A percentile compares a stretch with the other conserved stretches of the same genome.
Conservation (phyloP, 2,888 invertebrate species). For the Willowsia nigromaculata region DNA sequence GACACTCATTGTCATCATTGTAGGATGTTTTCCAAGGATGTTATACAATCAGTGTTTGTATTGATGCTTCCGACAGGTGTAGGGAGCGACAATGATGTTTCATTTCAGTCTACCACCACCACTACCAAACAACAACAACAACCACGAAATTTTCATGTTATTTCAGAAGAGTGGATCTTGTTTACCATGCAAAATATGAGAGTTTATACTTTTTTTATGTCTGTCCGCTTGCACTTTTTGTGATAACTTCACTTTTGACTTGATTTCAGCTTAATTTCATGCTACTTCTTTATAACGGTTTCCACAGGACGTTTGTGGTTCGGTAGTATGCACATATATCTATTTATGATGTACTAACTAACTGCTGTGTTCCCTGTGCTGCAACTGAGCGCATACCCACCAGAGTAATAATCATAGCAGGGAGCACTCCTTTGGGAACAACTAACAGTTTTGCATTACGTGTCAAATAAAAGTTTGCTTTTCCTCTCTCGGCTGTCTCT, state of each 20-base stretch:
- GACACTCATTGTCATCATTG: background rate
- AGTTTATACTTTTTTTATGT: no score
- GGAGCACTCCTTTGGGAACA: conserved; percentile 40
- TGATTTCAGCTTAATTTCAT: no score
- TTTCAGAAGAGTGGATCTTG: no score
- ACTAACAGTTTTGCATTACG: conserved; percentile 60
- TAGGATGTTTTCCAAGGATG: background rate
- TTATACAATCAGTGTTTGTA: background rate
- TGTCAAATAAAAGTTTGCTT: conserved; percentile 56
- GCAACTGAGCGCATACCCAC: background rate
- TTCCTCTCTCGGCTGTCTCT: background rate
- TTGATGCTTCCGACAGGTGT: conserved; percentile 54
- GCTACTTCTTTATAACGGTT: no score
- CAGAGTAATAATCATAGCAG: background rate
- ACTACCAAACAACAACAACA: conserved; percentile 3
- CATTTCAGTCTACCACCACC: conserved; percentile 3
- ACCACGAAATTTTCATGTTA: conserved; percentile 26
- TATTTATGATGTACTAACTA: background rate
- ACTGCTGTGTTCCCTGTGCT: background rate
- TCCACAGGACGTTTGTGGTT: no score
- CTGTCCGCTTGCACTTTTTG: no score
- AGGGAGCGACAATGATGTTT: conserved; percentile 22
- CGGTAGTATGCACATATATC: background rate
- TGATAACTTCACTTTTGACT: no score
- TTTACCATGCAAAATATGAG: no score